Percentiles rank a stretch among this genome's conserved stretches.
phyloP scores from a whole-genome alignment of 2,888 invertebrate genomes.

The Amphipoea lucens region DNA sequence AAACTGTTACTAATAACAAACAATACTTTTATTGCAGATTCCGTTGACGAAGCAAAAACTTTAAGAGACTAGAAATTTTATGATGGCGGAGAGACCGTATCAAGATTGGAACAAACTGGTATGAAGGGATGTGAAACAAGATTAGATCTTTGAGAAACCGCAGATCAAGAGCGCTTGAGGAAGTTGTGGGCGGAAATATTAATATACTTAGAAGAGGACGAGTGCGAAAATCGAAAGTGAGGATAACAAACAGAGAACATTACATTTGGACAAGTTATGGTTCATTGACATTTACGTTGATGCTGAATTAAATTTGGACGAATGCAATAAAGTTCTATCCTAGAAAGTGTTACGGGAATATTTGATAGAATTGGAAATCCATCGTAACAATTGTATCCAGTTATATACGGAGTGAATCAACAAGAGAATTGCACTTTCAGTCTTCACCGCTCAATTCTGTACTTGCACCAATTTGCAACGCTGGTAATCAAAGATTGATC shows the following conservation, averaged over 20 bases:
- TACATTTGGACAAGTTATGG: not conserved
- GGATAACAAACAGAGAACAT: slow-evolving; percentile 1
- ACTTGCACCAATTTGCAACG: slow-evolving; percentile 43
- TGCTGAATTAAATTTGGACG: not conserved
- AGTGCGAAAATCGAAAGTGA: slow-evolving; percentile 32
- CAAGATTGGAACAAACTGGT: slow-evolving; percentile 55
- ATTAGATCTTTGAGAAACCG: slow-evolving; percentile 51
- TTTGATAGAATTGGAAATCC: slow-evolving; percentile 12
- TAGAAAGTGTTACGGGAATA: not conserved
- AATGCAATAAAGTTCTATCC: not conserved
- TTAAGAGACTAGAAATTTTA: slow-evolving; percentile 53
- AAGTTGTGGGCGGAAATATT: slow-evolving; percentile 44
- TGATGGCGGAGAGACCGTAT: slow-evolving; percentile 41
- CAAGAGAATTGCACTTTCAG: slow-evolving; percentile 23
- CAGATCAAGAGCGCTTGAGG: slow-evolving; percentile 29
- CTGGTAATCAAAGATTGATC: slow-evolving; percentile 44
- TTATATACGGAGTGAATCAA: not conserved
- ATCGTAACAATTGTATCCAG: not conserved
- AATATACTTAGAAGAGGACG: slow-evolving; percentile 11
- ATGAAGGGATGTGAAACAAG: slow-evolving; percentile 59
- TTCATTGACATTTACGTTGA: slow-evolving; percentile 11
- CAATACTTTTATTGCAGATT: slow-evolving; percentile 58
- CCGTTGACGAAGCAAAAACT: slow-evolving; percentile 44
- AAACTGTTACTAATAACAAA: slow-evolving; percentile 49
- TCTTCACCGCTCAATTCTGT: slow-evolving; percentile 1